Conservation (phyloP, 1,140 invertebrate genomes). For the Asobara japonica region DNA sequence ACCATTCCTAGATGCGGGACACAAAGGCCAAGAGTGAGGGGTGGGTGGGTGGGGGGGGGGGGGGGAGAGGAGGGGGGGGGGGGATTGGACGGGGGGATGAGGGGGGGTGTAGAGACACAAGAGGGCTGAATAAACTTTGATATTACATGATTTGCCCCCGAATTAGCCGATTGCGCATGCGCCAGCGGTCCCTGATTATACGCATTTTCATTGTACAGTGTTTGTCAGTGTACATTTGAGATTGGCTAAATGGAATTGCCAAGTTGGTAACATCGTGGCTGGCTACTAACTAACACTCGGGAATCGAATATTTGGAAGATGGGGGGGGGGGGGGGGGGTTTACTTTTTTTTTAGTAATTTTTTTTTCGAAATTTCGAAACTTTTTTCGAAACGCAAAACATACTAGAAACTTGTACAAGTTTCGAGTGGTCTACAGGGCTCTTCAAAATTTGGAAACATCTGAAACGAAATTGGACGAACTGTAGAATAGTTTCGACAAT, state of each 20-base stretch:
- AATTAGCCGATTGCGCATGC: constrained; percentile 7
- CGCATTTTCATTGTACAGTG: neutral
- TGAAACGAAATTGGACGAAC: too few relatives aligned
- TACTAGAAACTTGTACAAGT: too few relatives aligned
- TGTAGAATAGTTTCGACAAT: too few relatives aligned
- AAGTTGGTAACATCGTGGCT: constrained; percentile 9
- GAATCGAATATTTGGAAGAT: neutral
- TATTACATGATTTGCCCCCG: constrained; percentile 23
- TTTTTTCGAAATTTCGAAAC: too few relatives aligned
- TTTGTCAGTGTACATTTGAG: constrained; percentile 5
- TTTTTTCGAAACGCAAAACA: too few relatives aligned
- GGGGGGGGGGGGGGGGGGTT: too few relatives aligned
- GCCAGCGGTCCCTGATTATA: neutral
- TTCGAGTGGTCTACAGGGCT: too few relatives aligned
- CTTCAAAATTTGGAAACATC: too few relatives aligned
- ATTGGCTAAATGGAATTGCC: constrained; percentile 22
- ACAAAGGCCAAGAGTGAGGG: neutral
- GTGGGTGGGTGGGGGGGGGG: neutral
- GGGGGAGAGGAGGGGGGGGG: neutral
- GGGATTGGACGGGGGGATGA: too few relatives aligned
- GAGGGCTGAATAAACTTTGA: constrained; percentile 21
- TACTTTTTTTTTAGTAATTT: too few relatives aligned
- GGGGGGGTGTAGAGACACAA: neutral
- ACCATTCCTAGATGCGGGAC: too few relatives aligned
- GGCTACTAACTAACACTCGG: neutral